Base-by-base conservation (phyloP, 2,888 invertebrate genomes). In the Didymodactylos carnosus region DNA sequence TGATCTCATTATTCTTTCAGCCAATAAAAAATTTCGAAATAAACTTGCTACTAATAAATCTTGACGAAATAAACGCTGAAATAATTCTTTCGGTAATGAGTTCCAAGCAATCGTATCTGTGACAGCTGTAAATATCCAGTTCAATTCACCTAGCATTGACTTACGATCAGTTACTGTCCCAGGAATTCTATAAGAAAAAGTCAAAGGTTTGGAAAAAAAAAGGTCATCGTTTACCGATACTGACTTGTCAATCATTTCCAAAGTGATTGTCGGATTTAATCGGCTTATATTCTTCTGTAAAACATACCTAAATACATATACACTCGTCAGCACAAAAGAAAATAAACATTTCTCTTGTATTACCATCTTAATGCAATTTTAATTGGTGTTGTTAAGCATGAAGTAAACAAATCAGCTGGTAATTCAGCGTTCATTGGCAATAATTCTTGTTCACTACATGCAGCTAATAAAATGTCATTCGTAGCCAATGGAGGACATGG, bases 31-130 rank as follows among this genome's bases (percentile, higher is more conserved):
- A 86, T 98, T 98, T 53, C 98, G 88, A 85, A 97, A 97, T 74
- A 98, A 87, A 82, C 93, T 93, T 75, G 98, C 98, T n/a, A 98
- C 95, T 73, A 98, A 87, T 78, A 98, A 86, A 84, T 98, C 98
- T 83, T 98, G 94, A 35, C 98, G 88, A 84, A 98, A 98, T 78
- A 98, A 86, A 82, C 90, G 91, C 86, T 98, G 95, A 85, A 98
- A 97, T 79, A 94, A 85, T 79, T 95, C 89, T 86, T 91, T 87
- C 7, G 94, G 92, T 79, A 99, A 86, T 53, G 91, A 91, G 82
- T 94, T 94, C 97, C 97, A 98, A 1, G 98, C 98, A 81, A 99
- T 97, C 14, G 98, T 98, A 84, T 99, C 98, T 0, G 98, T 98
- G 79, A 99, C 94, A 69, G 98, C 97, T 3, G 98, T 98, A 85